Base-by-base conservation (phyloP, 1,140 invertebrate genomes). In the Reticulitermes speratus region DNA sequence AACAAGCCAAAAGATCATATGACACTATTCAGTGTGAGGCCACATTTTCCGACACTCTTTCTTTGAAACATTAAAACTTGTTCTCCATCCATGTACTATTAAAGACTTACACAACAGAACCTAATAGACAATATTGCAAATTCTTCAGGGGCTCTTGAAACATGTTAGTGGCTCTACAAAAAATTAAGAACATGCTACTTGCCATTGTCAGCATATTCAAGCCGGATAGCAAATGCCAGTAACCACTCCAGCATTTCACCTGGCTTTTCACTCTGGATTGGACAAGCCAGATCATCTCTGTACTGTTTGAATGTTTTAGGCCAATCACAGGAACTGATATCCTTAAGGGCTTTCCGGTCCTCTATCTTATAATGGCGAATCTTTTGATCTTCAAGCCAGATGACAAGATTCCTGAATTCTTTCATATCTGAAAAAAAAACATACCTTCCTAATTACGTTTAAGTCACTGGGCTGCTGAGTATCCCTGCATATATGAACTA, bases 381-480 rank as follows among this genome's bases (percentile, higher is more conserved):
- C 91, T 97, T 98, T 90, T 98, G 97, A 90, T 98, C 96, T 92
- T 99, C 98, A 44, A 99, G 89, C 98, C 98, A 99, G 2, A 96
- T 89, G 32, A 98, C 93, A 48, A 97, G 91, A 89, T 95, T 96
- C 85, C 95, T 94, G 89, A 97, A 96, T 88, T 96, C 59, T 25
- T 48, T 83, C 21, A 23, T 45, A 84, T 86, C 65, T 84, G 86
- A 21, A 65, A 84, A 19, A 44, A 83, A 11, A 55, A 48, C 14
- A 16, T 55, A 14, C 3, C 19, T 55, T 32, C 9, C 11, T 44
- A 38, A 38, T 59, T 32, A 38, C 12, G 16, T 48, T 44, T 44
- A 2, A 6, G 32, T 48, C 45, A 48, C 14, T 48, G 9, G 14
- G 14, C 9, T 48, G 7, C 45, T 3, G 14, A 16, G 14, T 48